Percentiles rank a stretch among this genome's conserved stretches.
Conservation (phyloP, 2,113 vertebrate genomes). For the Otis tarda region DNA sequence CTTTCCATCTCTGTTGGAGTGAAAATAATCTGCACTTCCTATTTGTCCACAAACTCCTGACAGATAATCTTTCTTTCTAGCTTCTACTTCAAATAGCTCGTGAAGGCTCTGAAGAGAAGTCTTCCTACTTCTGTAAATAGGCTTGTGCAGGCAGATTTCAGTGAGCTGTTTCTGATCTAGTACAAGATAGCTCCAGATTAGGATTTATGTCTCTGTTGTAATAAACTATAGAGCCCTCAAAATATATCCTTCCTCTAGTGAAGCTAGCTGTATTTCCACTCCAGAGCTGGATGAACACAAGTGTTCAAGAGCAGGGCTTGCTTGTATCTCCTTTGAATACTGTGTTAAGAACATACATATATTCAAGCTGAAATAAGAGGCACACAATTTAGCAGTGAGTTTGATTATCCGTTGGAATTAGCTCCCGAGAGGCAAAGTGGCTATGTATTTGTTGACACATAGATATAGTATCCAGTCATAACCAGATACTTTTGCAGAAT, state of each 20-base stretch:
- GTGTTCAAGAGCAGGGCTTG: not conserved
- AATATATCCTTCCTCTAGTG: not conserved
- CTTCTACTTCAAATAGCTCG: not conserved
- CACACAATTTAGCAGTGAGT: not conserved
- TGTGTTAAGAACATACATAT: not conserved
- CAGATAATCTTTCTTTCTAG: not conserved
- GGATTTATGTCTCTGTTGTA: not conserved
- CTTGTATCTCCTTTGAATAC: not conserved
- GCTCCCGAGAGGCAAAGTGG: not conserved
- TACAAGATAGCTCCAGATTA: not conserved
- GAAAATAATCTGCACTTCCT: not conserved
- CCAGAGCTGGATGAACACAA: not conserved
- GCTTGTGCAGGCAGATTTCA: not conserved
- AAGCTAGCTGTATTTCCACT: not conserved
- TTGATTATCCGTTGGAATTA: not conserved
- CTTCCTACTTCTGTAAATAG: not conserved
- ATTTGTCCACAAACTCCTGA: not conserved
- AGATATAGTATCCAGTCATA: not conserved
- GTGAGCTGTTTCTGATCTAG: not conserved
- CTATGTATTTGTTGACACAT: not conserved
- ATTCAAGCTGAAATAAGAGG: not conserved
- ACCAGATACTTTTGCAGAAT: not conserved
- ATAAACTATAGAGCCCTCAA: not conserved
- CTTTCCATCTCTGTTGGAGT: not conserved
- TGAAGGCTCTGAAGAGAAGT: not conserved